These are phyloP conservation scores for Madoqua kirkii DNA, from an alignment of 2,113 vertebrate species.

Conservation along the genomic window DNA sequence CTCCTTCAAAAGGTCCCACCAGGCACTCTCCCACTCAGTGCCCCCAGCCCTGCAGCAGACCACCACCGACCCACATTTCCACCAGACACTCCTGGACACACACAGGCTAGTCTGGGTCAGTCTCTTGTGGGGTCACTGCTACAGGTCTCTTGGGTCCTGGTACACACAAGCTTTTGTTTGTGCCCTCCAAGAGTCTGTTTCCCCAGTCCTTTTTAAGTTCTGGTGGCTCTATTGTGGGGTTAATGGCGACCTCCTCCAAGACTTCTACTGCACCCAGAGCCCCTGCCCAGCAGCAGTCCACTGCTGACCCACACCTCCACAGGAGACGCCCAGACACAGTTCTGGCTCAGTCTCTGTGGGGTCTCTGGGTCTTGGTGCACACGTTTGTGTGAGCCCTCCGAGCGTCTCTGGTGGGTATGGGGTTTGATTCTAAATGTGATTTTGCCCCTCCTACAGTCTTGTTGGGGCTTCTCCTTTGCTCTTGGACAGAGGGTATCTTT, in stretches of 20 bases:
- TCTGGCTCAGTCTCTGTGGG: background rate
- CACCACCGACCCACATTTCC: background rate
- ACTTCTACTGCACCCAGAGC: background rate
- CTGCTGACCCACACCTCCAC: rapidly evolving
- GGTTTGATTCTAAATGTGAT: background rate
- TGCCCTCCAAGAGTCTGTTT: background rate
- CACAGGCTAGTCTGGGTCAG: background rate
- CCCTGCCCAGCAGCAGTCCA: background rate
- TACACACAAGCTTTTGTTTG: background rate
- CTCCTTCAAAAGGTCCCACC: too few species aligned
- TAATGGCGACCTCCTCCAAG: background rate
- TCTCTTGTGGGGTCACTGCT: background rate
- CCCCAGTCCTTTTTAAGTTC: background rate
- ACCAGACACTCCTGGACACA: background rate
- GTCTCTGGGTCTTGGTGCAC: background rate
- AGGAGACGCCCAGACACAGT: background rate
- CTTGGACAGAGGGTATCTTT: background rate
- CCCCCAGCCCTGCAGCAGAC: too few species aligned
- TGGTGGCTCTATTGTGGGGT: background rate
- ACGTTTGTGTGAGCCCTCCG: background rate
- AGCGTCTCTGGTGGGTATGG: rapidly evolving
- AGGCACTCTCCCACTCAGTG: too few species aligned
- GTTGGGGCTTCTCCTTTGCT: background rate
- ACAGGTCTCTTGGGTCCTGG: background rate
- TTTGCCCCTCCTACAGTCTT: background rate